Evolutionary conservation across 1,140 invertebrate species (phyloP).

Genomic region (Charaxes varanes): DNA sequence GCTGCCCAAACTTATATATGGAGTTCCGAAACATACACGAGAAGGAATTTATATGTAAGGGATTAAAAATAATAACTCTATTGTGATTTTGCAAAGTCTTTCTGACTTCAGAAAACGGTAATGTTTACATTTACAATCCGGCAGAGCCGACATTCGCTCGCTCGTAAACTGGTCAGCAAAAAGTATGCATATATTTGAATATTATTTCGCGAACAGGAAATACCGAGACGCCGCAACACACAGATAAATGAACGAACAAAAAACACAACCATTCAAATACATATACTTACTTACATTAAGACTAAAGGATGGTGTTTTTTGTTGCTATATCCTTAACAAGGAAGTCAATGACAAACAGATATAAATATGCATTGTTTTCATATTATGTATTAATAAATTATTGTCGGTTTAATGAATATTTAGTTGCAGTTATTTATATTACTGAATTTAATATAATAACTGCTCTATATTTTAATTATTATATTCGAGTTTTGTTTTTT

Average conservation of each 20-base stretch:
- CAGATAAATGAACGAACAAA: slow-evolving; percentile 38
- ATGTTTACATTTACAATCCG: slow-evolving; percentile 19
- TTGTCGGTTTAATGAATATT: too few relatives aligned
- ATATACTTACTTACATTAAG: slow-evolving; percentile 12
- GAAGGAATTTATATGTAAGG: too few relatives aligned
- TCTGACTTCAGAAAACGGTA: slow-evolving; percentile 8
- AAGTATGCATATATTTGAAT: slow-evolving; percentile 69
- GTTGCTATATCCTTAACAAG: slow-evolving; percentile 9
- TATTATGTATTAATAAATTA: too few relatives aligned
- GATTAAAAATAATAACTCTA: too few relatives aligned
- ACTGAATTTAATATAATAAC: too few relatives aligned
- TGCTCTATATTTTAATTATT: too few relatives aligned
- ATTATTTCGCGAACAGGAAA: slow-evolving; percentile 64
- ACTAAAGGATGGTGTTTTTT: slow-evolving; percentile 9
- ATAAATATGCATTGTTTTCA: too few relatives aligned
- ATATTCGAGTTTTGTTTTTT: too few relatives aligned
- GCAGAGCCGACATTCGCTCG: slow-evolving; percentile 18
- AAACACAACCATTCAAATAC: slow-evolving; percentile 30
- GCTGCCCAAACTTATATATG: too few relatives aligned
- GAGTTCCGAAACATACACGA: too few relatives aligned
- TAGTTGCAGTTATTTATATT: too few relatives aligned
- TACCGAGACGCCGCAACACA: slow-evolving; percentile 39
- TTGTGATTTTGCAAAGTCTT: too few relatives aligned
- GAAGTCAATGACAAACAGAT: slow-evolving; percentile 18
- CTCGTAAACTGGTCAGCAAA: slow-evolving; percentile 42